A percentile compares a stretch with the other conserved stretches of the same genome.
These are phyloP conservation scores for Bathynomus jamesi DNA, from an alignment of 1,140 invertebrate genomes.

Conservation along the genomic window DNA sequence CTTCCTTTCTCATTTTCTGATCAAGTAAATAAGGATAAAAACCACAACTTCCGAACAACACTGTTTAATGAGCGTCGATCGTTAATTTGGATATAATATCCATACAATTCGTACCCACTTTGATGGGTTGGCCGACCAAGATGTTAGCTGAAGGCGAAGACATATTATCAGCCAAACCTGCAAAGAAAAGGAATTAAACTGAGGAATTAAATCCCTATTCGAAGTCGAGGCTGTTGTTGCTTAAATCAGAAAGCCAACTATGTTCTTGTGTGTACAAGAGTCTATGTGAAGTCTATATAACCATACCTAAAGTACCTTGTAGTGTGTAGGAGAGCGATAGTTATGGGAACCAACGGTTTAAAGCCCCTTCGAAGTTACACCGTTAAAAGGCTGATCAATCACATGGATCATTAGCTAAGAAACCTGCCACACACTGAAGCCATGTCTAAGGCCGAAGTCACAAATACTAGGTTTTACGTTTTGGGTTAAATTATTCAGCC, in stretches of 20 bases:
- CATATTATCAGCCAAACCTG: slow-evolving; percentile 61
- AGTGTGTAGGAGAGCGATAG: neutral
- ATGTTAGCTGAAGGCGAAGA: slow-evolving; percentile 80
- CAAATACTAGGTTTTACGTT: neutral
- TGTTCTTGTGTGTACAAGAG: neutral
- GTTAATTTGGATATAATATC: slow-evolving; percentile 14
- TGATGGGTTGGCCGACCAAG: slow-evolving; percentile 73
- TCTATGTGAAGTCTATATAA: neutral
- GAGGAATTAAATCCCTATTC: neutral
- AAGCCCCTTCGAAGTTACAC: too few species aligned
- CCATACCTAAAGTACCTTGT: neutral
- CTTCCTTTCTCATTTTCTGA: too few species aligned
- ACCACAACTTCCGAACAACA: too few species aligned
- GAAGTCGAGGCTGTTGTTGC: neutral
- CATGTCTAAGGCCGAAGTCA: neutral
- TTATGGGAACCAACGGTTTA: neutral
- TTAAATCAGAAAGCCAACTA: neutral
- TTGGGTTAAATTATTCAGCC: neutral
- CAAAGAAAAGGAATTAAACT: slow-evolving; percentile 25
- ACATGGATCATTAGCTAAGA: too few species aligned
- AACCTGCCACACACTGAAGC: too few species aligned
- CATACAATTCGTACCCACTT: slow-evolving; percentile 59
- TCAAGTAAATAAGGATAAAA: too few species aligned
- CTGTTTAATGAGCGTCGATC: too few species aligned
- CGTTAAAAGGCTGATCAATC: too few species aligned